These are phyloP conservation scores for Galbula dea DNA, from an alignment of 2,113 vertebrate genomes.

Conservation along the genomic window DNA sequence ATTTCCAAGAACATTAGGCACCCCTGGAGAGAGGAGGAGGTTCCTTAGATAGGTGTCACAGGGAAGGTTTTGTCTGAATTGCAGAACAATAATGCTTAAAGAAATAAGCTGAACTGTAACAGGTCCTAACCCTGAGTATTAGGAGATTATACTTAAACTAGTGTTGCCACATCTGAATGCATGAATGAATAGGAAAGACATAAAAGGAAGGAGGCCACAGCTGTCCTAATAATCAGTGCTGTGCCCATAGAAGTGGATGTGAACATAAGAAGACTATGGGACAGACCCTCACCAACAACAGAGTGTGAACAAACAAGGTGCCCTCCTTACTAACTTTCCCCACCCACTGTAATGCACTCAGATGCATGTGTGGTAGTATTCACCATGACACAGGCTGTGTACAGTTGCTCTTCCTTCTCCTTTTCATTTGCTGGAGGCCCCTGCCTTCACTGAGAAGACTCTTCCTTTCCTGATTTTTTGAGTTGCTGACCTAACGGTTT, in stretches of 20 bases:
- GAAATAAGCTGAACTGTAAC: not conserved
- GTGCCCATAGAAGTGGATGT: not conserved
- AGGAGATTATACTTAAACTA: not conserved
- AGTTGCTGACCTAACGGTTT: constrained; percentile 10
- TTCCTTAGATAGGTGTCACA: not conserved
- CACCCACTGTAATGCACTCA: not conserved
- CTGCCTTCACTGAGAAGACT: not conserved
- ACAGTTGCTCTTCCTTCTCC: constrained; percentile 36
- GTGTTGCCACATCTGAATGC: not conserved
- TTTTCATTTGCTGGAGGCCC: not conserved
- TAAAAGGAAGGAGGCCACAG: not conserved
- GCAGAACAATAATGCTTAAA: not conserved
- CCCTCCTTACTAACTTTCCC: not conserved
- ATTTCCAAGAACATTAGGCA: not conserved
- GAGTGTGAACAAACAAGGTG: not conserved
- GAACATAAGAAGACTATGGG: not conserved
- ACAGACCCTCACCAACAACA: not conserved
- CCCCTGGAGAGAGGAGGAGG: not conserved
- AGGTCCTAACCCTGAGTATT: not conserved
- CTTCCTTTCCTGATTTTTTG: constrained; percentile 22
- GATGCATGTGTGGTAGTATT: not conserved
- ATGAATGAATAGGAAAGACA: not conserved
- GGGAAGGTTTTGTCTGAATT: not conserved
- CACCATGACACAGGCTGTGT: not conserved
- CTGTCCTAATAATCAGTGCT: not conserved